phyloP scores from a whole-genome alignment of 2,888 invertebrate genomes.

The Drosophila kambysellisi region DNA sequence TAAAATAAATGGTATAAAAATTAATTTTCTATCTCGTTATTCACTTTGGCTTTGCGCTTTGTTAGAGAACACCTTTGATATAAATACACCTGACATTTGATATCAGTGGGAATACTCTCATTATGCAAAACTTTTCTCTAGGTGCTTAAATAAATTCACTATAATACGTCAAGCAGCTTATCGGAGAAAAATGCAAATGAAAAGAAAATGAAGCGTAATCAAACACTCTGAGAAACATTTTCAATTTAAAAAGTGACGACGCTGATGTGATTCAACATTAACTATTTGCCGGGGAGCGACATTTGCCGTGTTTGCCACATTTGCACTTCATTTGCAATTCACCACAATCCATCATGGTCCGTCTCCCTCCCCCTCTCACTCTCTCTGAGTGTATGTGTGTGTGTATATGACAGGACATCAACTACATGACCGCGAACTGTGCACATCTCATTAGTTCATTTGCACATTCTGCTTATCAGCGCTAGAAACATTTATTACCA shows the following conservation, averaged over 20 bases:
- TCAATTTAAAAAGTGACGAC: constrained; percentile 75
- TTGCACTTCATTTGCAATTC: constrained; percentile 56
- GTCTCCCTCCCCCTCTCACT: neutral
- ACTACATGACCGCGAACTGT: constrained; percentile 63
- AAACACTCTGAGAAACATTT: constrained; percentile 65
- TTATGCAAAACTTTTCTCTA: neutral
- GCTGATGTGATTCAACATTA: constrained; percentile 33
- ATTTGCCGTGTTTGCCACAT: constrained; percentile 31
- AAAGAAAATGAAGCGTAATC: constrained; percentile 19
- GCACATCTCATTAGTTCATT: constrained; percentile 75
- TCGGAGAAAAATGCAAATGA: constrained; percentile 45
- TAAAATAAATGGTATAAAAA: neutral
- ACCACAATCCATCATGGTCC: constrained; percentile 20
- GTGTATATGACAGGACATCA: constrained; percentile 49
- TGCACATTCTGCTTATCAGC: constrained; percentile 71
- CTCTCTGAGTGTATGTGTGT: constrained; percentile 13
- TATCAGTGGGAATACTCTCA: neutral
- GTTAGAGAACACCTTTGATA: neutral
- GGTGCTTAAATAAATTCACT: constrained; percentile 11
- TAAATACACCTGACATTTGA: neutral
- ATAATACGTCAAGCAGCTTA: constrained; percentile 52
- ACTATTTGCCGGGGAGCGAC: constrained; percentile 25
- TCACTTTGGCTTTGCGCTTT: neutral
- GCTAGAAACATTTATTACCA: constrained; percentile 64
- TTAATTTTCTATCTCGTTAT: neutral